Base-by-base conservation (phyloP, 2,888 invertebrate species). In the Esperia sulphurella region DNA sequence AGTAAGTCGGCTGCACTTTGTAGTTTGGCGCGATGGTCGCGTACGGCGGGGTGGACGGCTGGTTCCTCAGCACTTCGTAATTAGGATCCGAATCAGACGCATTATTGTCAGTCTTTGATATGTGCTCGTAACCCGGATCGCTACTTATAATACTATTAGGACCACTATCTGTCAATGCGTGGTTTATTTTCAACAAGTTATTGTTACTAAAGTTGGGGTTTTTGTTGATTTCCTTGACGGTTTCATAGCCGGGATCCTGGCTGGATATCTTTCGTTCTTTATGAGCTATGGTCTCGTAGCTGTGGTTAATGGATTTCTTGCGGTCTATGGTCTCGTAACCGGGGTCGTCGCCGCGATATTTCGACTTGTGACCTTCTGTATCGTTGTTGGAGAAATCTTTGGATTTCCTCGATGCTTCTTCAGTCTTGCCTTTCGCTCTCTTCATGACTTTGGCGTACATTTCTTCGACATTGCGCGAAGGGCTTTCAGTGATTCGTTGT, bases 361-460 rank as follows among this genome's bases (percentile, higher is more conserved):
- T 86, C 1, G 72, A 59, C 0, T 63, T 52, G 39, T 58, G 65
- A 3, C 65, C 52, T 10, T 78, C 78, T 0, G 53, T 52, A 8
- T 75, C 74, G 29, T 55, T 65, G 29, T 55, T 65, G 1, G 74
- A 58, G 12, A 71, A 65, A 3, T 84, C 82, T 57, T 83, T 82
- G 1, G 80, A 73, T 28, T 75, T 75, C 49, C 82, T 57, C 8
- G 63, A 54, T 9, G 71, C 46, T 54, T 88, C 73, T 61, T 91
- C 70, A 0, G 65, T 72, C 68, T 74, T 79, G 39, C 60, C 85
- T 82, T 93, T 94, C 52, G 91, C 86, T 73, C 92, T 94, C 71
- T 95, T 95, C 68, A 93, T 92, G 14, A 96, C 96, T 87, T 96
- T 97, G 1, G 96, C 96, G 75, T 97, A 97, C 93, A 97, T 95